Percentiles rank a stretch among this genome's conserved stretches.
These are phyloP conservation scores for Cistogaster globosa DNA, from an alignment of 2,888 invertebrate genomes.

Conservation along the genomic window DNA sequence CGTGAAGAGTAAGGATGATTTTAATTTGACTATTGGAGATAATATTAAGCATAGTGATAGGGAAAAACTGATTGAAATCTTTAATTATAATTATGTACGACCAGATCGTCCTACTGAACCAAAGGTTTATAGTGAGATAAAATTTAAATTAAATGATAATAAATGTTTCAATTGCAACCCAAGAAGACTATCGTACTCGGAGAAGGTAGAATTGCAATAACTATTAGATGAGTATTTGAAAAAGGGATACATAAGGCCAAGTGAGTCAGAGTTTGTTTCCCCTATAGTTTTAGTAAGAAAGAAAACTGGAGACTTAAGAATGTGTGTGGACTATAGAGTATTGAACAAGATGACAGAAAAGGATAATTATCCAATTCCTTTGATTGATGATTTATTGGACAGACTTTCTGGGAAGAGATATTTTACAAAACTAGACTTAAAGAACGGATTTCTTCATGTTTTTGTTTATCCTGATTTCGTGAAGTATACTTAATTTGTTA, in stretches of 20 bases:
- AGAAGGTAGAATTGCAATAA: too few relatives aligned
- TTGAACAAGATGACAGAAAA: constrained; percentile 4
- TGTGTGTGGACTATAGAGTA: constrained; percentile 2
- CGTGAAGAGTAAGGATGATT: neutral
- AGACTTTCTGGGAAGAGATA: neutral
- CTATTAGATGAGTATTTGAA: too few relatives aligned
- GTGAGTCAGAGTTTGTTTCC: neutral
- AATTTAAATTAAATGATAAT: constrained; percentile 3
- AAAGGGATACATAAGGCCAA: neutral
- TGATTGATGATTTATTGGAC: neutral
- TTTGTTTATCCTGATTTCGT: neutral
- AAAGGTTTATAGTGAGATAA: neutral
- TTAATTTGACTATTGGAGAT: neutral
- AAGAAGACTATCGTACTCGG: too few relatives aligned
- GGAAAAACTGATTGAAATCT: too few relatives aligned
- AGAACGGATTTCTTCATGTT: neutral
- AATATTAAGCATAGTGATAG: neutral
- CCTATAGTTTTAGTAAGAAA: constrained; percentile 2
- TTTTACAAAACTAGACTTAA: neutral
- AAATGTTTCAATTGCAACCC: constrained; percentile 26
- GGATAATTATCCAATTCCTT: constrained; percentile 1
- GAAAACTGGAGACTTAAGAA: neutral
- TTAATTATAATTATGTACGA: neutral
- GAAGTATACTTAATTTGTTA: neutral
- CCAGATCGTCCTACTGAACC: neutral